Conservation (phyloP, 2,113 vertebrate genomes). For the Bungarus multicinctus region DNA sequence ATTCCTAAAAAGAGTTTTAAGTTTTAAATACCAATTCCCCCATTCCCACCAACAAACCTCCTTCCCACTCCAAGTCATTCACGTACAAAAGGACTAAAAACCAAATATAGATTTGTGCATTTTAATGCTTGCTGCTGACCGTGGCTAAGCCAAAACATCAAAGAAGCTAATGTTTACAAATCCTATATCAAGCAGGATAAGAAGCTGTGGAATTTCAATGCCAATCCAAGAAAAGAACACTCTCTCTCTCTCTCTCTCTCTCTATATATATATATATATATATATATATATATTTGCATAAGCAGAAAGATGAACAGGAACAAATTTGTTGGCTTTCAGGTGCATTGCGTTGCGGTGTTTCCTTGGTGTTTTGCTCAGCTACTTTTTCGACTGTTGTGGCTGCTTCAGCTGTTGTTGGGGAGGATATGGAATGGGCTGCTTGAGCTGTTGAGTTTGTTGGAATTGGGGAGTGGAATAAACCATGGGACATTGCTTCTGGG, state of each 20-base stretch:
- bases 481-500: background rate
- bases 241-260: no score
- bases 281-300: no score
- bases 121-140: background rate
- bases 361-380: background rate
- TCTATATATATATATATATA: no score
- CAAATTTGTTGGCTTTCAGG: background rate
- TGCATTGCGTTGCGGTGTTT: background rate
- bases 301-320: background rate
- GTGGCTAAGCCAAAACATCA: no score
- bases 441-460: background rate
- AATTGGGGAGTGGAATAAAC: background rate
- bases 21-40: no score
- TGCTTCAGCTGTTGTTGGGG: background rate
- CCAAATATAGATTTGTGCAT: background rate
- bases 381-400: background rate
- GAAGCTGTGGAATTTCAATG: background rate
- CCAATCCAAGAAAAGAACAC: background rate
- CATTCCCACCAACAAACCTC: background rate
- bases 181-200: background rate
- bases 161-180: background rate
- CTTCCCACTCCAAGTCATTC: background rate
- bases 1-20: no score
- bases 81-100: no score
- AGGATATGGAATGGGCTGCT: background rate